Conservation (phyloP, 1,140 invertebrate genomes). For the Drosophila ironensis region DNA sequence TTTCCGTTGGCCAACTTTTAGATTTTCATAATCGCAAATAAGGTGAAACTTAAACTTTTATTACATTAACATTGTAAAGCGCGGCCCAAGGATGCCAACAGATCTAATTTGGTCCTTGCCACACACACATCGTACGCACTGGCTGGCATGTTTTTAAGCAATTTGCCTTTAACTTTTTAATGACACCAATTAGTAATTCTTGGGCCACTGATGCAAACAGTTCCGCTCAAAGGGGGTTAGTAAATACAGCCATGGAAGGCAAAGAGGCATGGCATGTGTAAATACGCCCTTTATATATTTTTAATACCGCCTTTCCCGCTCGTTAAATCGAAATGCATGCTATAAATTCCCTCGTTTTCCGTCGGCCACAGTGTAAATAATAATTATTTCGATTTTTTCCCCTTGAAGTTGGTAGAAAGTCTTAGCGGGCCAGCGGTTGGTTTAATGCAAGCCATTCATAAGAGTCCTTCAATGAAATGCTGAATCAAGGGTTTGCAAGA, state of each 20-base stretch:
- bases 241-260: conserved; percentile 14
- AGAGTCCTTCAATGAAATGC: not conserved
- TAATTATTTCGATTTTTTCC: conserved; percentile 63
- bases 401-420: conserved; percentile 20
- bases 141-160: conserved; percentile 40
- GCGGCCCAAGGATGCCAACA: not conserved
- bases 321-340: conserved; percentile 62
- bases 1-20: conserved; percentile 45
- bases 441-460: conserved; percentile 18
- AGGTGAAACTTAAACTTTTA: conserved; percentile 69
- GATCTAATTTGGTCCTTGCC: no score
- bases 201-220: conserved; percentile 15
- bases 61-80: conserved; percentile 76
- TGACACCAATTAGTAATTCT: conserved; percentile 67
- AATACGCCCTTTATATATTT: conserved; percentile 34
- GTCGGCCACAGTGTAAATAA: conserved; percentile 56
- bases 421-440: conserved; percentile 25
- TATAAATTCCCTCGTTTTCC: conserved; percentile 47
- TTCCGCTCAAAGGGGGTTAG: not conserved
- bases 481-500: no score
- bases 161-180: conserved; percentile 57
- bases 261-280: conserved; percentile 2
- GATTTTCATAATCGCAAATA: conserved; percentile 73
- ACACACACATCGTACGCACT: conserved; percentile 47
- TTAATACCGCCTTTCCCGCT: conserved; percentile 23